Conservation (phyloP, 2,113 vertebrate genomes). For the Tonatia bakeri region DNA sequence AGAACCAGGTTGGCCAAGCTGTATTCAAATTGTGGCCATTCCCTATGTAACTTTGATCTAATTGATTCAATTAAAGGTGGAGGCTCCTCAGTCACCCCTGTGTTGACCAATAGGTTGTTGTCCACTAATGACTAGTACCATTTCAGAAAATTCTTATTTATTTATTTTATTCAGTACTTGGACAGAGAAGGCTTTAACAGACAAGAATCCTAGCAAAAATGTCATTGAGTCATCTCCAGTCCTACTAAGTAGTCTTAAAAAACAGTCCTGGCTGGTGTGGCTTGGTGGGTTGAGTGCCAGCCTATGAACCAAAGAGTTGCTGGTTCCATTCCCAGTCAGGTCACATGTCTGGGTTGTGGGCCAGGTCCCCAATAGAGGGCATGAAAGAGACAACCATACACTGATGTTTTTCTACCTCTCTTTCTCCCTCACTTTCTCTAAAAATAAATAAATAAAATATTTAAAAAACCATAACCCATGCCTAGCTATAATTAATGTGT, state of each 20-base stretch:
- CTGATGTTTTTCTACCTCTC: too few species aligned
- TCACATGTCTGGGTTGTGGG: too few species aligned
- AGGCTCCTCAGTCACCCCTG: not conserved
- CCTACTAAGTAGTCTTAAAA: not conserved
- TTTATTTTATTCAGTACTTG: not conserved
- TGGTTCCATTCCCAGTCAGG: too few species aligned
- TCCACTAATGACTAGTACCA: not conserved
- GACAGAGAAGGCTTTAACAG: not conserved
- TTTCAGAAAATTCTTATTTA: not conserved
- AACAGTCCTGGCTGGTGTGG: too few species aligned
- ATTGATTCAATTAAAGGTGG: not conserved
- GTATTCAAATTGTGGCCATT: too few species aligned
- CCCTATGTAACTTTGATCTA: too few species aligned
- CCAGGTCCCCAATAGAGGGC: too few species aligned
- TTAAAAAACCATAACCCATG: not conserved
- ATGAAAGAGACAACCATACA: too few species aligned
- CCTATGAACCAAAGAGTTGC: too few species aligned
- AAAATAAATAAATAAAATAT: too few species aligned
- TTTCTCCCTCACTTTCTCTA: too few species aligned
- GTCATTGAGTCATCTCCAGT: not conserved
- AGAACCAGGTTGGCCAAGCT: not conserved
- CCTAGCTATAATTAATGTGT: not conserved
- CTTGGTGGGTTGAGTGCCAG: too few species aligned
- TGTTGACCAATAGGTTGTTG: not conserved
- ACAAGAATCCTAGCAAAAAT: not conserved